A percentile compares a stretch with the other conserved stretches of the same genome.
Evolutionary conservation across 2,888 invertebrate species (phyloP).

Genomic region (Acleris cristana): DNA sequence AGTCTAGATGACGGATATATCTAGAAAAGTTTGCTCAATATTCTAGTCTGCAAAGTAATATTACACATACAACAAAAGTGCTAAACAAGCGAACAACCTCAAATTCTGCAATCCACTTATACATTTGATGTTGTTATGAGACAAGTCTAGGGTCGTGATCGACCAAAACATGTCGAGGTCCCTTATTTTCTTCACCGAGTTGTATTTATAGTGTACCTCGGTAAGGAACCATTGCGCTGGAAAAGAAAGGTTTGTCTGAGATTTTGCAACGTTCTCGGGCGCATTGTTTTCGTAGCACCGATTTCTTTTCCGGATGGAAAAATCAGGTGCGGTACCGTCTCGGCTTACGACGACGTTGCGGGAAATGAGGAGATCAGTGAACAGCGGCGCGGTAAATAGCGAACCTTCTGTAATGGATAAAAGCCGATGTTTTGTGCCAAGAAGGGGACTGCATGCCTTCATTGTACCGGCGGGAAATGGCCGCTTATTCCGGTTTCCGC

Average conservation of each 20-base stretch:
- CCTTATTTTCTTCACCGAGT: constrained; percentile 78
- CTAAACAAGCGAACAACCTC: constrained; percentile 58
- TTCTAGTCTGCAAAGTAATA: constrained; percentile 1
- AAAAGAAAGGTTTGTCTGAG: constrained; percentile 41
- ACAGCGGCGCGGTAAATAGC: constrained; percentile 34
- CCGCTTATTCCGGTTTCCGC: constrained; percentile 24
- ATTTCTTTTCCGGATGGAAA: constrained; percentile 33
- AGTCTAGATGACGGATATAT: constrained; percentile 82
- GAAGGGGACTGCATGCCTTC: constrained; percentile 23
- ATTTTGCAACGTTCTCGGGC: constrained; percentile 2
- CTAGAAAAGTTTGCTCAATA: constrained; percentile 56
- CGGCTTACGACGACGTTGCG: constrained; percentile 29
- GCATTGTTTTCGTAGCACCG: constrained; percentile 23
- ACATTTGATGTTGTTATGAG: constrained; percentile 83
- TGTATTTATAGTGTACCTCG: constrained; percentile 84
- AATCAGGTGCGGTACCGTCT: constrained; percentile 31
- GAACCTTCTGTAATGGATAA: constrained; percentile 31
- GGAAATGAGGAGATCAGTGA: constrained; percentile 37
- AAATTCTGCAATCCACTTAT: constrained; percentile 82
- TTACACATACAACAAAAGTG: constrained; percentile 3
- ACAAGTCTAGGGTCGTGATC: constrained; percentile 83
- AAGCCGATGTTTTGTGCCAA: constrained; percentile 36
- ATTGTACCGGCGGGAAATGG: constrained; percentile 24
- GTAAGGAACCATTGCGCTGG: constrained; percentile 85
- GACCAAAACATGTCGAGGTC: constrained; percentile 85